Percentiles rank a stretch among this genome's conserved stretches.
phyloP scores from a whole-genome alignment of 2,888 invertebrate species.

The Asteroscopus sphinx region DNA sequence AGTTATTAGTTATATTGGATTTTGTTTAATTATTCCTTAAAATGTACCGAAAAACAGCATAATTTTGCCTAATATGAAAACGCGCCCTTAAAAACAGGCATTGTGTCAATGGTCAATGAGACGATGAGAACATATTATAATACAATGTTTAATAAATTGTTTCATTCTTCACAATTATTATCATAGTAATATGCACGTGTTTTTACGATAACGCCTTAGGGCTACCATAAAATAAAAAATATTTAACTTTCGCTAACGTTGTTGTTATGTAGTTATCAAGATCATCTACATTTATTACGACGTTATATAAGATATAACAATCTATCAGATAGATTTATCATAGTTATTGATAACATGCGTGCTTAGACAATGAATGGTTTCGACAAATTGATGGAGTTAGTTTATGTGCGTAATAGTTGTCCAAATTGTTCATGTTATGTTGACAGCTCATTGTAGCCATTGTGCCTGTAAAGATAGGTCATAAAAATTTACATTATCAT shows the following conservation, averaged over 20 bases:
- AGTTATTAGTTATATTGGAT: too few species aligned
- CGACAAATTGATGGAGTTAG: conserved; percentile 50
- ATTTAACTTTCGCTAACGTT: conserved; percentile 56
- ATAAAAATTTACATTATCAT: not conserved
- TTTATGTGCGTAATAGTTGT: conserved; percentile 35
- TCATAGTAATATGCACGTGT: conserved; percentile 21
- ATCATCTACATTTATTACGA: conserved; percentile 50
- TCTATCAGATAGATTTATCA: conserved; percentile 53
- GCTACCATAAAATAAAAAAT: conserved; percentile 41
- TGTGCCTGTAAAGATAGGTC: not conserved
- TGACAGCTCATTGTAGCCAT: not conserved
- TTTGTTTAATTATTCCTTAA: too few species aligned
- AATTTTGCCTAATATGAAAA: too few species aligned
- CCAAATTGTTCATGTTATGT: conserved; percentile 18
- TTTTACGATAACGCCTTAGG: conserved; percentile 45
- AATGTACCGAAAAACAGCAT: too few species aligned
- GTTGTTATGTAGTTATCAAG: conserved; percentile 50
- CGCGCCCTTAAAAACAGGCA: conserved; percentile 22
- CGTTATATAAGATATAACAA: conserved; percentile 48
- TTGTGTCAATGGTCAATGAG: conserved; percentile 20
- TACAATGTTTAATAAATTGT: conserved; percentile 10
- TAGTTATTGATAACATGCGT: conserved; percentile 50
- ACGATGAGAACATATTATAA: conserved; percentile 28
- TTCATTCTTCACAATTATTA: conserved; percentile 33
- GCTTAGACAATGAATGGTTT: conserved; percentile 36